A percentile compares a stretch with the other conserved stretches of the same genome.
Conservation (phyloP, 1,140 invertebrate genomes). For the Drosophila ambigua region DNA sequence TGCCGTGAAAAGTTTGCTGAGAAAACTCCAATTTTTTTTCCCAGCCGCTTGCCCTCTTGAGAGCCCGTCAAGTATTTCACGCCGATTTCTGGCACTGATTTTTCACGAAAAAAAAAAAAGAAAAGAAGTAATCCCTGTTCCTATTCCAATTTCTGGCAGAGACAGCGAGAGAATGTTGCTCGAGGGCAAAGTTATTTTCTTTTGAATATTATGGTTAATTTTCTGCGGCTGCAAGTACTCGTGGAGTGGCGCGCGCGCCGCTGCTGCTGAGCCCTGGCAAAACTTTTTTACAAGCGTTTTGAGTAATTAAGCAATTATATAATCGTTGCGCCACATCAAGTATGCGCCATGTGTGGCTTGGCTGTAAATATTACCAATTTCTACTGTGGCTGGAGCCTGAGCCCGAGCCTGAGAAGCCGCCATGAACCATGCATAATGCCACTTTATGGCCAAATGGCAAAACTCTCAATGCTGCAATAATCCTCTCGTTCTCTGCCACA, state of each 20-base stretch:
- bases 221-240: constrained; percentile 40
- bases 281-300: constrained; percentile 46
- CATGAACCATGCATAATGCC: constrained; percentile 52
- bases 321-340: constrained; percentile 37
- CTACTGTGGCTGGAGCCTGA: no score
- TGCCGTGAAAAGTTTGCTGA: constrained; percentile 3
- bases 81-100: constrained; percentile 66
- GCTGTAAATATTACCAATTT: constrained; percentile 50
- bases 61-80: constrained; percentile 65
- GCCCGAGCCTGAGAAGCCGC: constrained; percentile 3
- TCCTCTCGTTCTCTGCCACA: constrained; percentile 29
- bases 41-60: constrained; percentile 40
- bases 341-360: constrained; percentile 31
- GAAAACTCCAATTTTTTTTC: constrained; percentile 39
- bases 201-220: constrained; percentile 60
- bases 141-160: constrained; percentile 32
- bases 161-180: constrained; percentile 30
- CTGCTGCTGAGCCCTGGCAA: neutral
- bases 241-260: neutral
- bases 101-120: constrained; percentile 8
- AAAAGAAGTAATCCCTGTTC: constrained; percentile 22
- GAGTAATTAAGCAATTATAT: constrained; percentile 73
- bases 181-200: constrained; percentile 45
- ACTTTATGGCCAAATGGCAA: constrained; percentile 57
- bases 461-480: constrained; percentile 59